phyloP scores from a whole-genome alignment of 2,113 vertebrate species.

The Ochotona princeps region DNA sequence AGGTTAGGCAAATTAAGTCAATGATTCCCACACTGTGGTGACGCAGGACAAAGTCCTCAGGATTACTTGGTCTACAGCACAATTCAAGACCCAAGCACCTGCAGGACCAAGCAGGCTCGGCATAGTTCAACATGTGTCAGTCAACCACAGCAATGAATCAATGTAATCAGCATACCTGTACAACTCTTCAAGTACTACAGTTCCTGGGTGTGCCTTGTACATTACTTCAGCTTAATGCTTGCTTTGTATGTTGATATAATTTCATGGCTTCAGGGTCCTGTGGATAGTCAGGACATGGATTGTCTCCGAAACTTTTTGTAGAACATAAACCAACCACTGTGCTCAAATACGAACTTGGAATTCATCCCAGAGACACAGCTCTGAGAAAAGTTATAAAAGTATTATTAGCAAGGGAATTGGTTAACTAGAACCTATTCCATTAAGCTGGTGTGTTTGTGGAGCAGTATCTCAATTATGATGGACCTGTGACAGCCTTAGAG shows the following conservation, averaged over 20 bases:
- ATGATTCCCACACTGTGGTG: rapidly evolving
- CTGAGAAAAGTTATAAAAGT: neutral
- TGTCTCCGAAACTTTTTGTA: neutral
- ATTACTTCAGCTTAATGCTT: neutral
- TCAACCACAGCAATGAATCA: neutral
- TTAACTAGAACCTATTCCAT: neutral
- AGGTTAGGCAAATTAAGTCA: neutral
- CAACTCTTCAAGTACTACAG: too few relatives aligned
- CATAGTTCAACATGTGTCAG: neutral
- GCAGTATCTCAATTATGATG: neutral
- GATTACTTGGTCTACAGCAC: neutral
- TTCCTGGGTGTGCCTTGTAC: neutral
- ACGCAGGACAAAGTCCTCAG: neutral
- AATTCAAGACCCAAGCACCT: neutral
- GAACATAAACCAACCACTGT: too few relatives aligned
- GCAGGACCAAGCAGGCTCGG: neutral
- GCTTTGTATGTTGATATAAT: rapidly evolving
- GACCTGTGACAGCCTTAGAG: neutral
- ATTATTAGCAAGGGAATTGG: neutral
- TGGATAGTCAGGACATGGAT: neutral
- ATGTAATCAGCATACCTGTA: neutral
- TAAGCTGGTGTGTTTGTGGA: neutral
- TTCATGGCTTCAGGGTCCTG: too few relatives aligned
- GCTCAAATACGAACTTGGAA: neutral
- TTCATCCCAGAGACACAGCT: neutral